Conservation (phyloP, 2,113 vertebrate genomes). For the Lepus europaeus region DNA sequence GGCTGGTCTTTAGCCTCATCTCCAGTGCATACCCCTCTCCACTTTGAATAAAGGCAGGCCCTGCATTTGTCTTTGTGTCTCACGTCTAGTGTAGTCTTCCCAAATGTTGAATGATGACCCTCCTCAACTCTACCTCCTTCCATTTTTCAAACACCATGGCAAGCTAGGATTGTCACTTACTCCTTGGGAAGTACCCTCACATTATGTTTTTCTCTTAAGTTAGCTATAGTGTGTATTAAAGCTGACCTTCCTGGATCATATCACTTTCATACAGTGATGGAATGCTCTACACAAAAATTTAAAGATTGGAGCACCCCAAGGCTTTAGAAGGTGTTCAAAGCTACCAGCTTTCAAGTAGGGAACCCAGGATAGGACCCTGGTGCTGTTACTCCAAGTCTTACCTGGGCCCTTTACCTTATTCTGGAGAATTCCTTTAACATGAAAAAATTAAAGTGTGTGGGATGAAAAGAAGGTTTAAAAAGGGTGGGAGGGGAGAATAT, state of each 20-base stretch:
- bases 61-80: background rate
- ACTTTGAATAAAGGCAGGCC: background rate
- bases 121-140: background rate
- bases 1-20: background rate
- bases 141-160: background rate
- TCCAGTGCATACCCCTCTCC: fast-evolving
- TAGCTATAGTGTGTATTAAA: background rate
- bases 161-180: background rate
- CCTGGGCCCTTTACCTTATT: background rate
- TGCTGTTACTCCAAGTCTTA: background rate
- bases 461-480: background rate
- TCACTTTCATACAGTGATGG: background rate
- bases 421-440: background rate
- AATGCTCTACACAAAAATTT: background rate
- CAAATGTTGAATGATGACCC: background rate
- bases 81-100: background rate
- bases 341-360: background rate
- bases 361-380: background rate
- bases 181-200: background rate
- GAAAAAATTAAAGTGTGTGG: background rate
- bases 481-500: background rate
- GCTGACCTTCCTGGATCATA: background rate
- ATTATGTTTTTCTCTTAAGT: background rate
- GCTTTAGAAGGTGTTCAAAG: background rate
- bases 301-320: background rate